Evolutionary conservation across 2,888 invertebrate species (phyloP).

Genomic region (Apamea crenata): DNA sequence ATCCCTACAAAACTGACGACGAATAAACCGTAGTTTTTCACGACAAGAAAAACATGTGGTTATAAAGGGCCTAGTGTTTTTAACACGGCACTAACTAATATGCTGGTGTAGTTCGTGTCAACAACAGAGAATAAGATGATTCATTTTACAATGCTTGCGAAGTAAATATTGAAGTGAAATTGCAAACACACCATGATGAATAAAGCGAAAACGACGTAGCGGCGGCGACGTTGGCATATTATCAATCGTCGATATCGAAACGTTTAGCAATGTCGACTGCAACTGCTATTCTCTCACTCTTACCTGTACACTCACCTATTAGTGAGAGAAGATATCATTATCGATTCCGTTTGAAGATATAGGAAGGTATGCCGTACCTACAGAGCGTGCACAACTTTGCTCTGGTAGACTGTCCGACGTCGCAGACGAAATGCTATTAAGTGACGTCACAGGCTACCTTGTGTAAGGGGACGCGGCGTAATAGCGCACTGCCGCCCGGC

Average conservation of each 20-base stretch:
- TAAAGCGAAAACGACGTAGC: conserved; percentile 6
- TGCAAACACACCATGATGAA: conserved; percentile 5
- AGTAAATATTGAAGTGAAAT: background rate
- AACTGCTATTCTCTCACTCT: conserved; percentile 41
- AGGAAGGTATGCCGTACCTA: conserved; percentile 33
- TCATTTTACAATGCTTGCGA: background rate
- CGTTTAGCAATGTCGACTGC: conserved; percentile 18
- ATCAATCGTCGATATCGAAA: conserved; percentile 29
- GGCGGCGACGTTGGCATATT: conserved; percentile 22
- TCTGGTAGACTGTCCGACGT: conserved; percentile 83
- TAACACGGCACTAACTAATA: background rate
- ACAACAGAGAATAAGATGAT: background rate
- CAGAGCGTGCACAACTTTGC: conserved; percentile 56
- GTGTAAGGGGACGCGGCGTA: conserved; percentile 78
- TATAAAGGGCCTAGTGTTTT: background rate
- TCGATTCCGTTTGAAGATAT: conserved; percentile 53
- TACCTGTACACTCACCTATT: conserved; percentile 21
- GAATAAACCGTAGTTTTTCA: background rate
- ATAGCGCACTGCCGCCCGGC: conserved; percentile 66
- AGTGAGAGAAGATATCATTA: conserved; percentile 49
- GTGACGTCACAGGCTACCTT: conserved; percentile 84
- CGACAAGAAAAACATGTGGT: background rate
- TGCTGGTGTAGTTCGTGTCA: background rate
- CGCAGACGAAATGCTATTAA: conserved; percentile 82
- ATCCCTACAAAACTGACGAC: background rate